phyloP scores from a whole-genome alignment of 2,888 invertebrate species.

The Ferrisia virgata region DNA sequence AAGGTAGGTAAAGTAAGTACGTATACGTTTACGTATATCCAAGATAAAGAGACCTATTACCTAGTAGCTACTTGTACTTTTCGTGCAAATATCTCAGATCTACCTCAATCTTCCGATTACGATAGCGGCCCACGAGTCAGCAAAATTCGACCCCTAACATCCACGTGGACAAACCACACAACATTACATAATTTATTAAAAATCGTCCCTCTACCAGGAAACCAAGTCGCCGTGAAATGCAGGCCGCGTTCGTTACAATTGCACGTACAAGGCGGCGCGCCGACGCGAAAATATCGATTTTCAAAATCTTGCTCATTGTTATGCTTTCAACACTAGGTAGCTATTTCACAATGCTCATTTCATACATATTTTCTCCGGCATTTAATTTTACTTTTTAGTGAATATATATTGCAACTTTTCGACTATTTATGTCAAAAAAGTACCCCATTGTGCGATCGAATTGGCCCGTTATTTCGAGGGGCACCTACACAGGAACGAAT shows the following conservation, averaged over 20 bases:
- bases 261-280: background rate
- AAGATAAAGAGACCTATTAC: no score
- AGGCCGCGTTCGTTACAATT: background rate
- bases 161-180: background rate
- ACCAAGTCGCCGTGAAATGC: background rate
- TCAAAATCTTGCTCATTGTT: background rate
- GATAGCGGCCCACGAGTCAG: background rate
- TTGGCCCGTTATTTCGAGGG: background rate
- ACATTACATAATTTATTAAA: background rate
- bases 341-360: background rate
- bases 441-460: background rate
- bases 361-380: background rate
- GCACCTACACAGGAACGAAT: background rate
- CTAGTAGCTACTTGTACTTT: no score
- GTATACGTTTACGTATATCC: no score
- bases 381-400: background rate
- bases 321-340: background rate
- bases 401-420: background rate
- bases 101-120: background rate
- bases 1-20: no score
- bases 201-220: background rate
- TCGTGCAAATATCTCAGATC: background rate
- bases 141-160: background rate
- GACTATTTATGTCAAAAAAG: background rate
- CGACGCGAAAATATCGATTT: conserved; percentile 3